phyloP scores from a whole-genome alignment of 2,113 vertebrate genomes.

The Gallinago media region DNA sequence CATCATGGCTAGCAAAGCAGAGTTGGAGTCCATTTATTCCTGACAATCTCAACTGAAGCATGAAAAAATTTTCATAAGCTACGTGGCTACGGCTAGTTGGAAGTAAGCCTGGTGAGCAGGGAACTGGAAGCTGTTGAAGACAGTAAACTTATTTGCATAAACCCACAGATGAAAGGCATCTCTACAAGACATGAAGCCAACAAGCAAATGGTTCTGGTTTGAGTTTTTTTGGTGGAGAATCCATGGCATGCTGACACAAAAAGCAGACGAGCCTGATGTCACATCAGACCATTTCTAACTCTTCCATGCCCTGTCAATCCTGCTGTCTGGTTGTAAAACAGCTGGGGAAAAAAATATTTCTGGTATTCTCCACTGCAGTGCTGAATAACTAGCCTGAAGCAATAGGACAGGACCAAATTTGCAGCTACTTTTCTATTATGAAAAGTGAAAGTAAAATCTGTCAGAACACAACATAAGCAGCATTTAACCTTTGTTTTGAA shows the following conservation, averaged over 20 bases:
- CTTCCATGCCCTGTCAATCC: background rate
- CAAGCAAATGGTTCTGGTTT: background rate
- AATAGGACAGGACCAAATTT: background rate
- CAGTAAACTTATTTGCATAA: background rate
- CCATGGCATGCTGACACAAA: background rate
- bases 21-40: background rate
- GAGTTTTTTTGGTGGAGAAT: background rate
- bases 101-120: background rate
- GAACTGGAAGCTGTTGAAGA: background rate
- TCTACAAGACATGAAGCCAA: background rate
- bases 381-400: background rate
- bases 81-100: accelerated
- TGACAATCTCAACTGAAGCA: background rate
- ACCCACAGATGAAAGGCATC: background rate
- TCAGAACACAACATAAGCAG: background rate
- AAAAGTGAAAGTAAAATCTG: background rate
- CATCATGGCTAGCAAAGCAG: background rate
- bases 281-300: background rate
- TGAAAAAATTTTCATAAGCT: background rate
- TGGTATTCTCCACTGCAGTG: background rate
- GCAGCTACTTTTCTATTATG: background rate
- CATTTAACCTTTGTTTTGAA: background rate
- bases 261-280: background rate
- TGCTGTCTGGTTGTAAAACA: background rate
- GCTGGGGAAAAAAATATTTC: background rate